These are phyloP conservation scores for Cinclus mexicanus DNA, from an alignment of 2,113 vertebrate species.

Conservation along the genomic window DNA sequence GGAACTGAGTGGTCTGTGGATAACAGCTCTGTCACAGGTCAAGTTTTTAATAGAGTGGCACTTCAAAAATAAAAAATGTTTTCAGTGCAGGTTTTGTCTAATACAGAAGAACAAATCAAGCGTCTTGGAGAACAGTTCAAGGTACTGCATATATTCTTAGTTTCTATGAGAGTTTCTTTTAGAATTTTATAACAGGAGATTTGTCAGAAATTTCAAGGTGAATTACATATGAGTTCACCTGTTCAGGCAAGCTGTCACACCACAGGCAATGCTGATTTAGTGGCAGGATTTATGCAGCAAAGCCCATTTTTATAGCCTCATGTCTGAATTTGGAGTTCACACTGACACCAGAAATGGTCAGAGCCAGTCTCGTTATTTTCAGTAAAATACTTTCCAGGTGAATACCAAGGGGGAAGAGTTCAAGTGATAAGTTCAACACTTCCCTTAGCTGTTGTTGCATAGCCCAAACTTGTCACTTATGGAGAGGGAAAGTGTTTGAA, in stretches of 20 bases:
- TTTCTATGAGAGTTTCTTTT: not conserved
- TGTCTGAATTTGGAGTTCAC: not conserved
- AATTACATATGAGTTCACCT: not conserved
- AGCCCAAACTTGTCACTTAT: not conserved
- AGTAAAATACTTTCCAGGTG: not conserved
- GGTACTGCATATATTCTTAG: not conserved
- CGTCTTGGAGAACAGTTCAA: not conserved
- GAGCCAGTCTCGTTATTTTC: not conserved
- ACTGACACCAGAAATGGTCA: not conserved
- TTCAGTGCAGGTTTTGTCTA: not conserved
- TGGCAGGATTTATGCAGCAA: not conserved
- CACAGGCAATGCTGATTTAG: not conserved
- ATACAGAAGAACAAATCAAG: not conserved
- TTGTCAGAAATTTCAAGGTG: not conserved
- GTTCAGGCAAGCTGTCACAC: not conserved
- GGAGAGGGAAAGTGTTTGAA: not conserved
- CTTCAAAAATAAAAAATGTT: not conserved
- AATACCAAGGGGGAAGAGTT: not conserved
- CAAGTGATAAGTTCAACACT: not conserved
- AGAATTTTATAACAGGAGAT: not conserved
- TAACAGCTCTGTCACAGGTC: accelerated
- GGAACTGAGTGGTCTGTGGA: not conserved
- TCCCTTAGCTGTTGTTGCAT: not conserved
- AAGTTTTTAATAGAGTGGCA: not conserved
- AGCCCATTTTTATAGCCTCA: not conserved